Evolutionary conservation across 2,888 invertebrate genomes (phyloP), one percentile per base, ranked within the genome.

Genomic region (Bibio marci): DNA sequence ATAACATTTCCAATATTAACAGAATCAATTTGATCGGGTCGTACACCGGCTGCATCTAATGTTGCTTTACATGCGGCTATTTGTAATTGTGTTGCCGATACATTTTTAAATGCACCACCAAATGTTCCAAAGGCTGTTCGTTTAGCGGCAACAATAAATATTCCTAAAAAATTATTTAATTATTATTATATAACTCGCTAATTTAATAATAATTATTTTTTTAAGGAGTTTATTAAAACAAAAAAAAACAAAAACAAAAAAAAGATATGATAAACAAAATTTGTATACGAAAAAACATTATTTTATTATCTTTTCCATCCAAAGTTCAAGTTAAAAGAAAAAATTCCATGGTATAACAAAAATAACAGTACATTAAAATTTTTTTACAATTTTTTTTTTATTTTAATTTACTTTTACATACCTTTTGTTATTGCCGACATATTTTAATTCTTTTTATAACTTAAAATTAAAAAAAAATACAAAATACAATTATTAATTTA

Each of bases 111-210:
- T 50, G 74, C 73, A 1, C 87, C 87, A 4, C 97, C 97, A 63
- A 82, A 94, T 1, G 95, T 80, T 38, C 97, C 97, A 64, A 97
- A 97, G 3, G 95, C 83, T 1, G 95, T 97, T 45, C 97, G 76
- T 64, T 95, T 97, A 13, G 95, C 95, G 48, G 86, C 90, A 44
- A 97, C 88, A 56, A 91, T 81, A 57, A 83, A 88, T 46, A 90
- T 69, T 53, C 88, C 90, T 88, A 50, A 7, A 54, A 50, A n/a
- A n/a, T n/a, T n/a, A n/a, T n/a, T n/a, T n/a, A n/a, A n/a, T n/a
- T n/a, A n/a, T n/a, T n/a, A n/a, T n/a, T n/a, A n/a, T n/a, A n/a
- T n/a, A n/a, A n/a, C n/a, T n/a, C n/a, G n/a, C n/a, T n/a, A n/a
- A n/a, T n/a, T n/a, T n/a, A n/a, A n/a, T n/a, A n/a, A n/a, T n/a